Percentiles rank a stretch among this genome's conserved stretches.
Conservation (phyloP, 2,888 invertebrate species). For the Artemia sinica region DNA sequence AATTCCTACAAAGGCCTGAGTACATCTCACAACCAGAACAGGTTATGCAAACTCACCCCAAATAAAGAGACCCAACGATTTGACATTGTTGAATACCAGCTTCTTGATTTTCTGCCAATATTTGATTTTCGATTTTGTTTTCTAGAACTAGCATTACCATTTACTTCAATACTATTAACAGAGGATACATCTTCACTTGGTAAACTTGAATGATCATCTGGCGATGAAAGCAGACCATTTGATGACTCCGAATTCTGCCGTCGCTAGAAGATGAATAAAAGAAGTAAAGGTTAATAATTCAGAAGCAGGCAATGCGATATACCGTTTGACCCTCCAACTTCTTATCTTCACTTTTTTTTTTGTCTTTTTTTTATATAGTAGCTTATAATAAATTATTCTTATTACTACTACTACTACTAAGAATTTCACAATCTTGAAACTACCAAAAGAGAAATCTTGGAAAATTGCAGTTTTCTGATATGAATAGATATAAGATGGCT, state of each 20-base stretch:
- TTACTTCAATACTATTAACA: slow-evolving; percentile 17
- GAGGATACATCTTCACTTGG: slow-evolving; percentile 28
- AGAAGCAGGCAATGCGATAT: neutral
- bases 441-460: too few relatives aligned
- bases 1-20: too few relatives aligned
- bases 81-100: slow-evolving; percentile 85
- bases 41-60: slow-evolving; percentile 46
- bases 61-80: slow-evolving; percentile 82
- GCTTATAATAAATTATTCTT: too few relatives aligned
- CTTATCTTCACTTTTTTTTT: too few relatives aligned
- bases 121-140: slow-evolving; percentile 23
- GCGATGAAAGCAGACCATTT: slow-evolving; percentile 32
- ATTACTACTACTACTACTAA: too few relatives aligned
- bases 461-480: too few relatives aligned
- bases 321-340: too few relatives aligned
- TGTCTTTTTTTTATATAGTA: too few relatives aligned
- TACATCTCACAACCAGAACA: too few relatives aligned
- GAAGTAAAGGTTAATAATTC: slow-evolving; percentile 40
- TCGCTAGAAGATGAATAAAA: slow-evolving; percentile 28
- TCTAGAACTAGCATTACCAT: neutral
- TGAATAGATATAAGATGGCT: too few relatives aligned
- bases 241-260: slow-evolving; percentile 33
- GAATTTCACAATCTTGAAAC: too few relatives aligned
- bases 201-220: slow-evolving; percentile 30
- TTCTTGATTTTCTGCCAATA: slow-evolving; percentile 69